Evolutionary conservation across 2,113 vertebrate genomes (phyloP).

Genomic region (Apus apus): DNA sequence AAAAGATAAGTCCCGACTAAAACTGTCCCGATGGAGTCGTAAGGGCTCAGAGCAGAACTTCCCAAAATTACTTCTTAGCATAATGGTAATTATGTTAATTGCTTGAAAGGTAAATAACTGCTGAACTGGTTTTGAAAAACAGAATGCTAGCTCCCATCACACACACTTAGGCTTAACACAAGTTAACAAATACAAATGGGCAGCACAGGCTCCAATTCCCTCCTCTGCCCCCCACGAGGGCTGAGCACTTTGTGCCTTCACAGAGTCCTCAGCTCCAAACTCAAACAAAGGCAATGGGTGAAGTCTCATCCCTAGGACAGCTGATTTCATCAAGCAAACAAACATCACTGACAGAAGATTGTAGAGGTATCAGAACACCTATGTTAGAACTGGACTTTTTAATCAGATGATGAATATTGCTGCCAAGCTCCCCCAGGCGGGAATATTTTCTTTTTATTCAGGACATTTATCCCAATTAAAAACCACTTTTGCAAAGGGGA

Average conservation of each 20-base stretch:
- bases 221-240: not conserved
- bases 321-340: not conserved
- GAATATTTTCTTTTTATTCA: not conserved
- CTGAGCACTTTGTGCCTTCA: not conserved
- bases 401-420: accelerated
- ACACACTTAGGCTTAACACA: not conserved
- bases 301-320: not conserved
- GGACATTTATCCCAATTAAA: not conserved
- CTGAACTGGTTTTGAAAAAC: constrained; percentile 72
- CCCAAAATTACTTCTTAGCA: constrained; percentile 83
- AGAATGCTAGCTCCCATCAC: not conserved
- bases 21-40: constrained; percentile 79
- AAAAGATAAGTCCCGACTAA: constrained; percentile 81
- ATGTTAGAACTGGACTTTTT: not conserved
- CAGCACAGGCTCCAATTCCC: not conserved
- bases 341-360: not conserved
- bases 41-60: constrained; percentile 78
- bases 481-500: not conserved
- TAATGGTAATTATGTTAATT: constrained; percentile 83
- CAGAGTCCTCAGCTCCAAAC: not conserved
- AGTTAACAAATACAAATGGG: constrained; percentile 36
- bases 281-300: not conserved
- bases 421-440: not conserved
- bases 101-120: constrained; percentile 85
- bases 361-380: accelerated